phyloP scores from a whole-genome alignment of 2,113 vertebrate species.

The Diadophis punctatus region DNA sequence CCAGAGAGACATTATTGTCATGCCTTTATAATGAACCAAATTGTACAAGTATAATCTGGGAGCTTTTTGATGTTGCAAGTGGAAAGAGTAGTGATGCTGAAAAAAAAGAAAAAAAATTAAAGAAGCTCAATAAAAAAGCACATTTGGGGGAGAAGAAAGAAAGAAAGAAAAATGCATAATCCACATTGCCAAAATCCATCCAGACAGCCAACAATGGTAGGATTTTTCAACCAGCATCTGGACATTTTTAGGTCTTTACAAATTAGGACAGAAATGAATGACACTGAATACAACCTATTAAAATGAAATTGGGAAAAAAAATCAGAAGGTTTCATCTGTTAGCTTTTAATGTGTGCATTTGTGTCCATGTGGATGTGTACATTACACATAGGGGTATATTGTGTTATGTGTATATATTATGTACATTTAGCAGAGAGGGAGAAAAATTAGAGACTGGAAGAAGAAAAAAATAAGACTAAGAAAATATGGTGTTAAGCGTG shows the following conservation, averaged over 20 bases:
- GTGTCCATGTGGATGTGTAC: not conserved
- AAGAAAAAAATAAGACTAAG: not conserved
- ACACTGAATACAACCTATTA: not conserved
- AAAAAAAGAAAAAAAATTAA: not conserved
- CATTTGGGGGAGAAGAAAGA: not conserved
- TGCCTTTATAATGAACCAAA: slow-evolving; percentile 6
- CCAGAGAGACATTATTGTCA: not conserved
- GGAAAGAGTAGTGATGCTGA: not conserved
- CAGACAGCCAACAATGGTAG: not conserved
- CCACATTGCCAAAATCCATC: not conserved
- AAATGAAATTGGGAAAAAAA: not conserved
- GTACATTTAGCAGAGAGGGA: not conserved
- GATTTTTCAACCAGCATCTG: not conserved
- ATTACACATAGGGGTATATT: not conserved
- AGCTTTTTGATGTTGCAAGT: slow-evolving; percentile 3
- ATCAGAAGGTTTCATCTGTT: not conserved
- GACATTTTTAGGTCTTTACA: not conserved
- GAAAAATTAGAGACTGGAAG: not conserved
- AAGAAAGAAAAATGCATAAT: not conserved
- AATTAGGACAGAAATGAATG: not conserved
- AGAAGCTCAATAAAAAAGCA: not conserved
- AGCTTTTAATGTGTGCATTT: not conserved
- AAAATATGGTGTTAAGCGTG: not conserved
- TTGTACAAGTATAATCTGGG: not conserved
- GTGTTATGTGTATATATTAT: not conserved